Percentiles rank a stretch among this genome's conserved stretches.
These are phyloP conservation scores for Poeciliopsis turrubarensis DNA, from an alignment of 2,113 vertebrate genomes.

Conservation along the genomic window DNA sequence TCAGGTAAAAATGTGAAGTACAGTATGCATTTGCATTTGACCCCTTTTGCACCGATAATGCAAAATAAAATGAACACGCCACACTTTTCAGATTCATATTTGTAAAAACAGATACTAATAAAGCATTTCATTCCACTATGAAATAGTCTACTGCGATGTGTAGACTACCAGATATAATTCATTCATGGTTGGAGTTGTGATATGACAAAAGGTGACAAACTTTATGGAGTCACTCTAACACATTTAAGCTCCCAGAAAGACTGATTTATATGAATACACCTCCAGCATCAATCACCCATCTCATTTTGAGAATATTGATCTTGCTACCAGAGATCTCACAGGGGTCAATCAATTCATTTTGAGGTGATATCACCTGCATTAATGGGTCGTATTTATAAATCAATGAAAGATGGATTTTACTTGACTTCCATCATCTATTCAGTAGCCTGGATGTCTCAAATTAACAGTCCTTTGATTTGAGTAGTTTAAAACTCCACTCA, in stretches of 20 bases:
- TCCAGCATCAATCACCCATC: slow-evolving; percentile 35
- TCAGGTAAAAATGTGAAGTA: neutral
- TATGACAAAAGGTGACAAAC: neutral
- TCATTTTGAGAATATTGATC: slow-evolving; percentile 59
- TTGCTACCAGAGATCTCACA: slow-evolving; percentile 26
- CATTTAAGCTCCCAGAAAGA: slow-evolving; percentile 45
- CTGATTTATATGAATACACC: slow-evolving; percentile 36
- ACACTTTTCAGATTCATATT: neutral
- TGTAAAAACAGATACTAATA: no score
- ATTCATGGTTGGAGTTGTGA: neutral
- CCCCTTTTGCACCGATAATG: slow-evolving; percentile 44
- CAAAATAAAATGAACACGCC: slow-evolving; percentile 24
- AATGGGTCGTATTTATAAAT: slow-evolving; percentile 49
- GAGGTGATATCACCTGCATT: slow-evolving; percentile 45
- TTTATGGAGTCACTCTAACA: slow-evolving; percentile 18
- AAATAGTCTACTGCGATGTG: neutral
- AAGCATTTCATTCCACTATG: neutral
- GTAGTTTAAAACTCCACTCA: slow-evolving; percentile 32
- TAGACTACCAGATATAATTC: neutral
- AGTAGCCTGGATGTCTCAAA: slow-evolving; percentile 32
- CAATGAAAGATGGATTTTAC: slow-evolving; percentile 43
- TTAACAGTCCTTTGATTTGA: slow-evolving; percentile 38
- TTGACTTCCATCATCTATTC: slow-evolving; percentile 17
- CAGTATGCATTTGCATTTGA: neutral
- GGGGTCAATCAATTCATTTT: slow-evolving; percentile 51